Percentiles rank a stretch among this genome's conserved stretches.
Conservation (phyloP, 2,888 invertebrate genomes). For the Keiferia lycopersicella region DNA sequence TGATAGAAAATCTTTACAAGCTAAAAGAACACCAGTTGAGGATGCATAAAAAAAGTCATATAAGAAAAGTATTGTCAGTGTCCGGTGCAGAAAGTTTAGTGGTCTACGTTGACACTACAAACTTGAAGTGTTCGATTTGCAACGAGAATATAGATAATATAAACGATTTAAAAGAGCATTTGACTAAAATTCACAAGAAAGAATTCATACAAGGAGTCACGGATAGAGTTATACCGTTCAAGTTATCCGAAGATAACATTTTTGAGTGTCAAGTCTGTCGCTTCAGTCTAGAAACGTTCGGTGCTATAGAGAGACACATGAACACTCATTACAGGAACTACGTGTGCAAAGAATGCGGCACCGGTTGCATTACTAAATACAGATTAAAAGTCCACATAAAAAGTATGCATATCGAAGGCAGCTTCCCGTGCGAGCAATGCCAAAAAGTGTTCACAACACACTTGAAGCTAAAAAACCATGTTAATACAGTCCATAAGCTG, state of each 20-base stretch:
- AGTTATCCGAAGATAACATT: constrained; percentile 46
- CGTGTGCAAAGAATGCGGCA: constrained; percentile 64
- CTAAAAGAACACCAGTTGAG: constrained; percentile 48
- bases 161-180: constrained; percentile 56
- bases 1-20: constrained; percentile 52
- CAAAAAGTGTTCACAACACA: constrained; percentile 55
- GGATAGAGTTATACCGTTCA: constrained; percentile 65
- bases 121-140: constrained; percentile 60
- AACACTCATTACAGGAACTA: constrained; percentile 68
- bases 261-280: constrained; percentile 65
- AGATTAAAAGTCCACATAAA: constrained; percentile 60
- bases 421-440: constrained; percentile 57
- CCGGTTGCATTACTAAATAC: constrained; percentile 65
- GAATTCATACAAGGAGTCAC: constrained; percentile 50
- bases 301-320: constrained; percentile 70
- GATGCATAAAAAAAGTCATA: constrained; percentile 48
- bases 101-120: constrained; percentile 63
- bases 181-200: constrained; percentile 57
- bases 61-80: constrained; percentile 47
- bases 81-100: constrained; percentile 60
- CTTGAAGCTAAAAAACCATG: constrained; percentile 60
- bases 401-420: constrained; percentile 55
- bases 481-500: constrained; percentile 57
- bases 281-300: constrained; percentile 65
- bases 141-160: constrained; percentile 42